These are phyloP conservation scores for Latheticus oryzae DNA, from an alignment of 2,888 invertebrate species.

Conservation along the genomic window DNA sequence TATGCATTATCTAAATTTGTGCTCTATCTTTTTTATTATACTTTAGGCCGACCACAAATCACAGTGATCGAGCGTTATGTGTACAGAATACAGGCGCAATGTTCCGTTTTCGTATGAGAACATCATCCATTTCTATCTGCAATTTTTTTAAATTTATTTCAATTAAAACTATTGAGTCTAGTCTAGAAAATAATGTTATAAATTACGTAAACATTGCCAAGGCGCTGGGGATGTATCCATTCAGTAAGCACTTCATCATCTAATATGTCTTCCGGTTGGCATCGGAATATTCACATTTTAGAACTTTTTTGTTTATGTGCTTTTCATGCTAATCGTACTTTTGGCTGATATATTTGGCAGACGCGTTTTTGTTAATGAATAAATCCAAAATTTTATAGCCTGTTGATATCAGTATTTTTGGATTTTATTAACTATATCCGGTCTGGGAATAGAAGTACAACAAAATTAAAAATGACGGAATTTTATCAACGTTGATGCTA, in stretches of 20 bases:
- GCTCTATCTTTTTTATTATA: constrained; percentile 65
- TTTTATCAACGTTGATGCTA: too few species aligned
- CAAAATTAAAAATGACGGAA: too few species aligned
- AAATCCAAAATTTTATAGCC: constrained; percentile 32
- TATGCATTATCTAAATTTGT: constrained; percentile 66
- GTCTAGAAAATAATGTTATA: constrained; percentile 36
- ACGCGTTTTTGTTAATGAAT: constrained; percentile 43
- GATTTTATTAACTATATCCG: constrained; percentile 8
- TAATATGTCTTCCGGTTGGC: constrained; percentile 63
- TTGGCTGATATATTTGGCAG: constrained; percentile 51
- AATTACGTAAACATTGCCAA: constrained; percentile 44
- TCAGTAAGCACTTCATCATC: constrained; percentile 57
- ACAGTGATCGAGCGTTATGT: constrained; percentile 57
- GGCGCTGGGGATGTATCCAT: constrained; percentile 55
- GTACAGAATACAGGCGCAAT: constrained; percentile 48
- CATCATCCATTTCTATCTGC: background rate
- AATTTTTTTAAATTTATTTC: constrained; percentile 8
- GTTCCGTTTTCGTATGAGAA: constrained; percentile 28
- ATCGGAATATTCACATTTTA: constrained; percentile 60
- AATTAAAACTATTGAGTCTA: constrained; percentile 31
- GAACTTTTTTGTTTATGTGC: constrained; percentile 60
- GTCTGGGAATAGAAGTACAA: background rate
- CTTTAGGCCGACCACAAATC: constrained; percentile 63
- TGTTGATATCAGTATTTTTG: constrained; percentile 25
- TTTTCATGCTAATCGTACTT: constrained; percentile 57